phyloP scores from a whole-genome alignment of 2,797 vertebrate species.

The Xiphorhynchus erythropygius region DNA sequence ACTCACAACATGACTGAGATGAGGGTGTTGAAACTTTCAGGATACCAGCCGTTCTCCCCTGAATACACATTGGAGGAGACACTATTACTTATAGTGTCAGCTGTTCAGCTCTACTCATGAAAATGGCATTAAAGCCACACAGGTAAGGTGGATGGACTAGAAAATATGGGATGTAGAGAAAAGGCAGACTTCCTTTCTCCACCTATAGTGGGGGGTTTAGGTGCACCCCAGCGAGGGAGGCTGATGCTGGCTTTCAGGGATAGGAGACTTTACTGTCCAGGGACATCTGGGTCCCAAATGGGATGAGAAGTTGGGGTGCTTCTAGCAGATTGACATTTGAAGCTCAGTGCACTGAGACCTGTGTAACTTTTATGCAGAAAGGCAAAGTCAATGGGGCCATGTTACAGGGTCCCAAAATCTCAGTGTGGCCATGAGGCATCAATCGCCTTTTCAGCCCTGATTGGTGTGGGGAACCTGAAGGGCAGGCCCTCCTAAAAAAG shows the following conservation, averaged over 20 bases:
- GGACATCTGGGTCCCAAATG: neutral
- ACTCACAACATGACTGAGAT: neutral
- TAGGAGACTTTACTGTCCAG: neutral
- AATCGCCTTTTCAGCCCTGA: neutral
- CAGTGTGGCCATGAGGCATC: neutral
- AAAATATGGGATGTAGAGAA: neutral
- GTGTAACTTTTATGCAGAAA: neutral
- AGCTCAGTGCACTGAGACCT: neutral
- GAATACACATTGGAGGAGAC: neutral
- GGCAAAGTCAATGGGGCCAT: neutral
- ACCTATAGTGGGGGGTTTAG: rapidly evolving
- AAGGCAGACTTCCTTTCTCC: neutral
- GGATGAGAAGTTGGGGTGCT: neutral
- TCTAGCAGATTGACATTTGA: neutral
- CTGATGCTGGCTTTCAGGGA: neutral
- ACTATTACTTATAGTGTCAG: neutral
- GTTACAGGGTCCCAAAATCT: neutral
- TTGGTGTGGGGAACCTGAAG: neutral
- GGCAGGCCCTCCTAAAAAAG: neutral
- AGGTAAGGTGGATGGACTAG: neutral
- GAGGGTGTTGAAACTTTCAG: conserved; percentile 26
- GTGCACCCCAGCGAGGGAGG: neutral
- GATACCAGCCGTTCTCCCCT: neutral
- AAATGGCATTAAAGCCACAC: rapidly evolving
- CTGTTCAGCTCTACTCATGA: neutral